Conservation (phyloP, 1,140 invertebrate genomes). For the Brachionus rubens region DNA sequence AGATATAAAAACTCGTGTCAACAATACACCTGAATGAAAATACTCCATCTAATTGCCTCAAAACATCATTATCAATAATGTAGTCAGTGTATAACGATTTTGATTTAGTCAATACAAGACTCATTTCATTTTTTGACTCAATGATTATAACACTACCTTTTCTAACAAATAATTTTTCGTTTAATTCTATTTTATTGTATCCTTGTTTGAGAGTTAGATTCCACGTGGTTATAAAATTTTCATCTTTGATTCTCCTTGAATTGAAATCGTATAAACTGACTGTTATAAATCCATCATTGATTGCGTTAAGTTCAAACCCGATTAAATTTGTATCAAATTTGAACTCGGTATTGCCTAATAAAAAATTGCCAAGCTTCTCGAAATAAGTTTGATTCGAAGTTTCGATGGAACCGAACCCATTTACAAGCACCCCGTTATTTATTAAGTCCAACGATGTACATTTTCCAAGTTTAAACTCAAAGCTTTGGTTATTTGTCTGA, state of each 20-base stretch:
- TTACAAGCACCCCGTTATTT: not conserved
- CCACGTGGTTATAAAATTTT: not conserved
- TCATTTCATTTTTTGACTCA: no score
- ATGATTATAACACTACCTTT: not conserved
- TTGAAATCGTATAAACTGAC: not conserved
- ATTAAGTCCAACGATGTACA: not conserved
- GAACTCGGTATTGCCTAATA: not conserved
- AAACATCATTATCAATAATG: no score
- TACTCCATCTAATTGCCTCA: no score
- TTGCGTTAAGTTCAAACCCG: not conserved
- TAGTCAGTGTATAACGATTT: no score
- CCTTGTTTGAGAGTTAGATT: not conserved
- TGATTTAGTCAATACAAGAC: no score
- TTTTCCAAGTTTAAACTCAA: conserved; percentile 7
- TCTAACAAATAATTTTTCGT: not conserved
- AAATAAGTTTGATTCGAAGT: not conserved
- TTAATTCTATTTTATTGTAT: not conserved
- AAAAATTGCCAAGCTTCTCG: not conserved
- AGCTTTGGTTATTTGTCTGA: not conserved
- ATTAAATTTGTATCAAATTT: not conserved
- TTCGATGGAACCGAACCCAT: not conserved
- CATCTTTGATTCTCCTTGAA: not conserved
- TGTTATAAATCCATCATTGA: not conserved
- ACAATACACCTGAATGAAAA: not conserved
- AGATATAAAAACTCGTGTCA: not conserved